A percentile compares a stretch with the other conserved stretches of the same genome.
Conservation (phyloP, 2,888 invertebrate genomes). For the Drosophila merina region DNA sequence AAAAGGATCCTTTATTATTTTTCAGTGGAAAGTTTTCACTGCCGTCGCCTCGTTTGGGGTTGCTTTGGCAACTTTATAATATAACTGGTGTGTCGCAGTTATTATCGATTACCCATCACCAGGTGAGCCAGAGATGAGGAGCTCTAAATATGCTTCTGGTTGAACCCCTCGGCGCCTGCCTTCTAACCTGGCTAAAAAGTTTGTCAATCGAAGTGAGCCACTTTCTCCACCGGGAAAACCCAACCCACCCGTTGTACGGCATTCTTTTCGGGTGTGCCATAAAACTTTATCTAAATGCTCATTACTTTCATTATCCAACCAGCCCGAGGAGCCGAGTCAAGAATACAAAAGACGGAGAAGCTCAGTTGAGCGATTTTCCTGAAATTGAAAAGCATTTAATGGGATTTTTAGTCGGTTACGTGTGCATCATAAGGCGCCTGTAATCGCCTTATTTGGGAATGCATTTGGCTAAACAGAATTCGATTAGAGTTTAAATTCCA, state of each 20-base stretch:
- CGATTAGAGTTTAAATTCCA: constrained; percentile 14
- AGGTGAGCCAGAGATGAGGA: constrained; percentile 50
- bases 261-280: constrained; percentile 63
- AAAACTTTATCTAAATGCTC: constrained; percentile 77
- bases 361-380: constrained; percentile 63
- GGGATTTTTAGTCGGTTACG: constrained; percentile 63
- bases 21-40: constrained; percentile 50
- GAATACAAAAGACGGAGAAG: background rate
- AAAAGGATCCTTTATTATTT: constrained; percentile 68
- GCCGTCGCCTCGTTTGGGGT: constrained; percentile 4
- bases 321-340: constrained; percentile 18
- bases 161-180: constrained; percentile 4
- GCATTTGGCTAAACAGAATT: constrained; percentile 32
- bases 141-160: constrained; percentile 65
- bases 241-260: constrained; percentile 38
- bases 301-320: constrained; percentile 73
- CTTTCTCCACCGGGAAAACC: constrained; percentile 14
- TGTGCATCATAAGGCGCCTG: constrained; percentile 34
- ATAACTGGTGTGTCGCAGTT: constrained; percentile 51
- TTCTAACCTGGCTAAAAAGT: constrained; percentile 47
- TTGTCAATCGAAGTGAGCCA: constrained; percentile 60
- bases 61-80: constrained; percentile 41
- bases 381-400: constrained; percentile 73
- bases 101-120: constrained; percentile 71
- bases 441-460: constrained; percentile 32